phyloP scores from a whole-genome alignment of 2,113 vertebrate genomes.

The Dolichallabes microphthalmus region DNA sequence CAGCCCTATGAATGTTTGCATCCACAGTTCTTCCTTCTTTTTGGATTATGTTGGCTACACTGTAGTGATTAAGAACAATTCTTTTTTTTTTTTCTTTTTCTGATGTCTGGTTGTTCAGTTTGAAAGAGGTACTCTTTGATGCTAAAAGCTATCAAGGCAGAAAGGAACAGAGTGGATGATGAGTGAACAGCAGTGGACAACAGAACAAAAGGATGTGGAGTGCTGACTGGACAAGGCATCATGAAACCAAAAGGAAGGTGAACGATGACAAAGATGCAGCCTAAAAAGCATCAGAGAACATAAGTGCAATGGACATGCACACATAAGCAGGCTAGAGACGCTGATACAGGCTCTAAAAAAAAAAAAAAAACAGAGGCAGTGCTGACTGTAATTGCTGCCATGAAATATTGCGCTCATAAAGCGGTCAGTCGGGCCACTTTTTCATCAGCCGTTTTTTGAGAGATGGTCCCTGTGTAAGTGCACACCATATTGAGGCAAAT shows the following conservation, averaged over 20 bases:
- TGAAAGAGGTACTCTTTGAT: not conserved
- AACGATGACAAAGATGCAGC: conserved; percentile 15
- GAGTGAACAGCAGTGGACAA: conserved; percentile 42
- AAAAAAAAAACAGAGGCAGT: conserved; percentile 15
- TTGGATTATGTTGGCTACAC: not conserved
- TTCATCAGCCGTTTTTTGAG: conserved; percentile 40
- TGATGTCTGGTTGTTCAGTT: not conserved
- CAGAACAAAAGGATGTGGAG: conserved; percentile 23
- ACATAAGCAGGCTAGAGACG: conserved; percentile 21
- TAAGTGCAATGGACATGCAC: conserved; percentile 24
- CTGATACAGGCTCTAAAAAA: conserved; percentile 28
- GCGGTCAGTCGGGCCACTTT: conserved; percentile 44
- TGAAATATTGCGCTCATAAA: conserved; percentile 54
- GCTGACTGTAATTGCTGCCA: conserved; percentile 42
- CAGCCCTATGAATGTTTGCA: not conserved
- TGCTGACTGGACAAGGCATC: conserved; percentile 38
- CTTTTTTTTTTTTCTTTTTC: not conserved
- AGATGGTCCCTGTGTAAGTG: conserved; percentile 42
- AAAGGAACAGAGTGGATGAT: conserved; percentile 18
- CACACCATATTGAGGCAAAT: conserved; percentile 37
- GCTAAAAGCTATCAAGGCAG: conserved; percentile 49
- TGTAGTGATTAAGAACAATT: not conserved
- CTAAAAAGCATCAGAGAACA: conserved; percentile 39
- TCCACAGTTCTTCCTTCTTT: not conserved
- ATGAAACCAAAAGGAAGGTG: conserved; percentile 18